Percentiles rank a stretch among this genome's conserved stretches.
phyloP scores from a whole-genome alignment of 2,888 invertebrate species.

The Eumerus sabulonum region DNA sequence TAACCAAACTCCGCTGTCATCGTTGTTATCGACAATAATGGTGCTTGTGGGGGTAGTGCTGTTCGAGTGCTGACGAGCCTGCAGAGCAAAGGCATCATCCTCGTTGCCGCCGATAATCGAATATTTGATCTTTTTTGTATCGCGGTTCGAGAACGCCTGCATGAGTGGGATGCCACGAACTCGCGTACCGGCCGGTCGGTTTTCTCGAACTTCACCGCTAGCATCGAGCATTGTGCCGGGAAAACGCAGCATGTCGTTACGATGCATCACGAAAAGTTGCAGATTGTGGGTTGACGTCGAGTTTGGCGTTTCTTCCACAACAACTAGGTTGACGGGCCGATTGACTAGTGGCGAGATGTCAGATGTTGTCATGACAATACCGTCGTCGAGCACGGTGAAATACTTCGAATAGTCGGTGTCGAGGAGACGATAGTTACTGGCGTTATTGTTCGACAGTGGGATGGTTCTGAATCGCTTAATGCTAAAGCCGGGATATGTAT shows the following conservation, averaged over 20 bases:
- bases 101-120: conserved; percentile 89
- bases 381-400: conserved; percentile 92
- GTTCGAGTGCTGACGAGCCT: conserved; percentile 75
- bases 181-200: conserved; percentile 85
- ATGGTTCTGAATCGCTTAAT: conserved; percentile 86
- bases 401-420: conserved; percentile 91
- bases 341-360: conserved; percentile 90
- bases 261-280: conserved; percentile 90
- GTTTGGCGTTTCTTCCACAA: conserved; percentile 90
- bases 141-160: conserved; percentile 83
- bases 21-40: conserved; percentile 76
- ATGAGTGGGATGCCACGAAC: conserved; percentile 87
- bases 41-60: conserved; percentile 69
- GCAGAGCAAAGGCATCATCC: conserved; percentile 86
- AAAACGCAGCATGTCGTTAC: conserved; percentile 90
- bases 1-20: conserved; percentile 85
- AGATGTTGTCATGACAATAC: conserved; percentile 93
- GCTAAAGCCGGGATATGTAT: conserved; percentile 93
- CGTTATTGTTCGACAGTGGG: conserved; percentile 70
- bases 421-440: conserved; percentile 82
- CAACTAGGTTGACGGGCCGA: conserved; percentile 88
- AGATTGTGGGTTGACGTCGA: conserved; percentile 89
- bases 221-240: conserved; percentile 82
- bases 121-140: conserved; percentile 84
- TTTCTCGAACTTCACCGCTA: conserved; percentile 88